These are phyloP conservation scores for Thamnaconus septentrionalis DNA, from an alignment of 2,113 vertebrate genomes.

Conservation along the genomic window DNA sequence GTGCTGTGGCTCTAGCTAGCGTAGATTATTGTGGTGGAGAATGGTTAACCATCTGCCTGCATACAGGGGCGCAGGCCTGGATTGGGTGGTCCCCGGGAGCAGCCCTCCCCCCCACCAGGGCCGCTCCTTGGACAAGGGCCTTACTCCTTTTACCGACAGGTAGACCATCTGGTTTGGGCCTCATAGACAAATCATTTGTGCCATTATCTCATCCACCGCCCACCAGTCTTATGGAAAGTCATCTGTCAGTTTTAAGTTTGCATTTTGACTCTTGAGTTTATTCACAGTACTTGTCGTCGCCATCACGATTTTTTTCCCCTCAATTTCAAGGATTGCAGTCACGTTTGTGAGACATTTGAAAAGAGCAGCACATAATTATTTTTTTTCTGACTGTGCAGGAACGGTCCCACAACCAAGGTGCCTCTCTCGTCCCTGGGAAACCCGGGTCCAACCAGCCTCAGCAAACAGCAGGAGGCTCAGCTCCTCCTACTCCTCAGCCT, in stretches of 20 bases:
- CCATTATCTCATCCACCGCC: slow-evolving; percentile 45
- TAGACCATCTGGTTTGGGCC: slow-evolving; percentile 63
- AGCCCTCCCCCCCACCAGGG: slow-evolving; percentile 75
- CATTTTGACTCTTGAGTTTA: slow-evolving; percentile 24
- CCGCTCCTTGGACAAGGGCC: slow-evolving; percentile 76
- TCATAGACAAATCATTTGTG: slow-evolving; percentile 51
- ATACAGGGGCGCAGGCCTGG: slow-evolving; percentile 75
- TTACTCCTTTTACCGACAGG: slow-evolving; percentile 78
- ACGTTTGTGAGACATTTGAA: not conserved
- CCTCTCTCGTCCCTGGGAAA: slow-evolving; percentile 46
- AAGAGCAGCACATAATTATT: not conserved
- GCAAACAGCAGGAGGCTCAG: slow-evolving; percentile 54
- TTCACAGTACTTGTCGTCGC: slow-evolving; percentile 2
- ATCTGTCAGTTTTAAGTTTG: slow-evolving; percentile 42
- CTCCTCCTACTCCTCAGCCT: slow-evolving; percentile 59
- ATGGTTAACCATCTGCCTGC: slow-evolving; percentile 70
- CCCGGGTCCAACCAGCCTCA: slow-evolving; percentile 40
- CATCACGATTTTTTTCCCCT: slow-evolving; percentile 3
- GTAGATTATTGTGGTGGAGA: slow-evolving; percentile 44
- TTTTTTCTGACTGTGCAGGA: slow-evolving; percentile 52
- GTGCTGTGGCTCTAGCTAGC: slow-evolving; percentile 20
- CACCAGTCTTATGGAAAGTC: slow-evolving; percentile 12
- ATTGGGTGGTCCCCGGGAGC: slow-evolving; percentile 74
- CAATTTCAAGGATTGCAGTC: not conserved
- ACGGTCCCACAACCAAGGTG: slow-evolving; percentile 61